phyloP scores from a whole-genome alignment of 2,797 vertebrate genomes.

The Bryconaethiops microstoma region DNA sequence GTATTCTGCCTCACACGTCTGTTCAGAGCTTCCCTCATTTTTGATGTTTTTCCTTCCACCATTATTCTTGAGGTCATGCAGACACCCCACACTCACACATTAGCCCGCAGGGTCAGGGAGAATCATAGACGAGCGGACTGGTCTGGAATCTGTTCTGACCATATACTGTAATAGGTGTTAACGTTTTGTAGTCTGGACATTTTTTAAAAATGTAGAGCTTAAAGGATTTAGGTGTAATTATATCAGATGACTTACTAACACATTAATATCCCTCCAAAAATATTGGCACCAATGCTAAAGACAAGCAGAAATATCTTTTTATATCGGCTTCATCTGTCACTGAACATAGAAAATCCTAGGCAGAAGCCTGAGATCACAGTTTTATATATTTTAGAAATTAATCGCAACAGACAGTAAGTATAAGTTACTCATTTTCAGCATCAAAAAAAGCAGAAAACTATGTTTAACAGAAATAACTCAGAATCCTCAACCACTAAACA shows the following conservation, averaged over 20 bases:
- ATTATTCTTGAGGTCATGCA: slow-evolving; percentile 45
- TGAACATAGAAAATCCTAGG: not conserved
- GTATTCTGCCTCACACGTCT: slow-evolving; percentile 40
- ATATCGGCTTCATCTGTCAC: not conserved
- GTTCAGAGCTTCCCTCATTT: slow-evolving; percentile 41
- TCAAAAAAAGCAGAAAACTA: too few relatives aligned
- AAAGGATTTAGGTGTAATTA: not conserved
- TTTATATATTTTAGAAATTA: too few relatives aligned
- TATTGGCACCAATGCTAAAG: not conserved
- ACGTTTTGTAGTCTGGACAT: not conserved
- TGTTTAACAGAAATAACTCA: too few relatives aligned
- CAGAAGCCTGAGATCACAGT: too few relatives aligned
- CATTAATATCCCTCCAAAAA: not conserved
- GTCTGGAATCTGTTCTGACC: slow-evolving; percentile 18
- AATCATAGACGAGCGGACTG: not conserved
- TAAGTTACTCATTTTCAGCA: too few relatives aligned
- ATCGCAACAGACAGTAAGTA: too few relatives aligned
- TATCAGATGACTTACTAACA: not conserved
- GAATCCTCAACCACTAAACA: too few relatives aligned
- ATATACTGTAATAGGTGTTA: not conserved
- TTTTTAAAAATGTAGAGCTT: not conserved
- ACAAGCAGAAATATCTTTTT: not conserved
- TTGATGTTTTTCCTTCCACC: slow-evolving; percentile 33
- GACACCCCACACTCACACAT: slow-evolving; percentile 19
- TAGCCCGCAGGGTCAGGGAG: slow-evolving; percentile 22